Percentiles rank a stretch among this genome's conserved stretches.
Conservation (phyloP, 2,888 invertebrate genomes). For the Drosophila mulleri region DNA sequence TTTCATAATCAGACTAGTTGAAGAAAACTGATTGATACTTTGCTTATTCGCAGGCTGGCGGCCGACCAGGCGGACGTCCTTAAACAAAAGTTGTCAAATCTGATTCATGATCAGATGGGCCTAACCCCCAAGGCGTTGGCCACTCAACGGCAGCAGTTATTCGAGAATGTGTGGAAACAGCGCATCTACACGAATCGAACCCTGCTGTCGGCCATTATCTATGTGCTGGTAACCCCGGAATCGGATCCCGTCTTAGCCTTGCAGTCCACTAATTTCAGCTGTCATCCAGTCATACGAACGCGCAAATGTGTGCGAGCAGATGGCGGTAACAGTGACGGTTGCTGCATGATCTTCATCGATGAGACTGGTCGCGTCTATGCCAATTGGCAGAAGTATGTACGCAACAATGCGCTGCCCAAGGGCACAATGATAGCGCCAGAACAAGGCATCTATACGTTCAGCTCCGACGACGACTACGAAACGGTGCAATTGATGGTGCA, state of each 20-base stretch:
- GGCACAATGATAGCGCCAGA: conserved; percentile 85
- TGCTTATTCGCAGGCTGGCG: conserved; percentile 40
- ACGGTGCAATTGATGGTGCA: conserved; percentile 63
- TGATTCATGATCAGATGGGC: conserved; percentile 34
- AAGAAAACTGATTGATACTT: too few relatives aligned
- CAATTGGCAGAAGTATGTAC: conserved; percentile 85
- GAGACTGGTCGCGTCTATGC: conserved; percentile 84
- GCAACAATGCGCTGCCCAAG: conserved; percentile 84
- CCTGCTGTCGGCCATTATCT: conserved; percentile 75
- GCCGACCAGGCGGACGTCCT: conserved; percentile 59
- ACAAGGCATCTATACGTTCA: conserved; percentile 82
- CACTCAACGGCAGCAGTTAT: conserved; percentile 57
- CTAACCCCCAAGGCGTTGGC: conserved; percentile 26
- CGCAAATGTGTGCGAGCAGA: conserved; percentile 69
- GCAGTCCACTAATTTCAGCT: conserved; percentile 58
- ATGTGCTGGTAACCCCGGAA: conserved; percentile 71
- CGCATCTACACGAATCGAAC: conserved; percentile 73
- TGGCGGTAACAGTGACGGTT: conserved; percentile 63
- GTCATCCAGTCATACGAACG: conserved; percentile 79
- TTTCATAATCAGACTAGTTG: neutral
- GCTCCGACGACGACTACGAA: conserved; percentile 24
- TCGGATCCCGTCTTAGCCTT: conserved; percentile 39
- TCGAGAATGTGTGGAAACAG: conserved; percentile 74
- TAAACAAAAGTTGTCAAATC: conserved; percentile 52
- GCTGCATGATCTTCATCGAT: conserved; percentile 82